Percentiles rank a stretch among this genome's conserved stretches.
Conservation (phyloP, 2,113 vertebrate species). For the Paramormyrops kingsleyae region DNA sequence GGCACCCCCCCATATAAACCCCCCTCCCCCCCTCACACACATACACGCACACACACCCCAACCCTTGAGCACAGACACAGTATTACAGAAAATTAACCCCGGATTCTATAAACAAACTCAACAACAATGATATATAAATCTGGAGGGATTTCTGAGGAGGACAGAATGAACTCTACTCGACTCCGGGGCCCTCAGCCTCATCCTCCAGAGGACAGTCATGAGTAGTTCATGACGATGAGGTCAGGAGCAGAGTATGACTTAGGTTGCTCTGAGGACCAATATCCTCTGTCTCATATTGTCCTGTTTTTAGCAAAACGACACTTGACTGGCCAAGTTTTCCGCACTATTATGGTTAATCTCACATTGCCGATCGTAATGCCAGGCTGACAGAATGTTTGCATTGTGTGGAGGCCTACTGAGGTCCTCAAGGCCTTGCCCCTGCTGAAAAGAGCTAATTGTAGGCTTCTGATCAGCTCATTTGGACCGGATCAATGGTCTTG, state of each 20-base stretch:
- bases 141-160: neutral
- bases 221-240: neutral
- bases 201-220: neutral
- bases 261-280: neutral
- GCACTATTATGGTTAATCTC: neutral
- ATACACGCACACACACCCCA: neutral
- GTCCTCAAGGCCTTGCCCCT: constrained; percentile 34
- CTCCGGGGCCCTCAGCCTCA: neutral
- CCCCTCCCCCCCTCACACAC: neutral
- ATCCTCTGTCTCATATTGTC: neutral
- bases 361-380: neutral
- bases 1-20: neutral
- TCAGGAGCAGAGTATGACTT: neutral
- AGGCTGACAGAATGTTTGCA: neutral
- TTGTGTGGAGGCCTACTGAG: neutral
- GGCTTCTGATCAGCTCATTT: constrained; percentile 61
- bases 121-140: constrained; percentile 10
- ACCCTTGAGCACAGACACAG: neutral
- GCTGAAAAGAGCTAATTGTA: constrained; percentile 55
- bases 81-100: neutral
- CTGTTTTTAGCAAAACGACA: neutral
- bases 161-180: neutral
- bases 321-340: neutral
- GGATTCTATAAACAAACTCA: neutral
- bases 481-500: constrained; percentile 54